A percentile compares a stretch with the other conserved stretches of the same genome.
Evolutionary conservation across 1,140 invertebrate species (phyloP).

Genomic region (Drosophila jambulina): DNA sequence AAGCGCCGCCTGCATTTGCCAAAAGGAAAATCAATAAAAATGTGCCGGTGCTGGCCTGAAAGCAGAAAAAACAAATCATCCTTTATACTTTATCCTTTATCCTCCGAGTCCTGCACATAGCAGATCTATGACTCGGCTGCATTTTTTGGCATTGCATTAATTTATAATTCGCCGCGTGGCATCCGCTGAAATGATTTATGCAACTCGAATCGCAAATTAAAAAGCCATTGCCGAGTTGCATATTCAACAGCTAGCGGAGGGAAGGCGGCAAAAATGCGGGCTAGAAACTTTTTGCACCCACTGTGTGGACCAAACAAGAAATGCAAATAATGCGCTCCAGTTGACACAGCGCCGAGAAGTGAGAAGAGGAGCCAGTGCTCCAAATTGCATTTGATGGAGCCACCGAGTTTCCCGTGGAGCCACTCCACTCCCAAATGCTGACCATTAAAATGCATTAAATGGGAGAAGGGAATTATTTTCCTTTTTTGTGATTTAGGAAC

Average conservation of each 20-base stretch:
- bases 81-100: conserved; percentile 8
- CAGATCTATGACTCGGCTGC: conserved; percentile 20
- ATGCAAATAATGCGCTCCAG: conserved; percentile 68
- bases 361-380: conserved; percentile 17
- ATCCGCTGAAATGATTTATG: conserved; percentile 70
- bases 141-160: conserved; percentile 58
- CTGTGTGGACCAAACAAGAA: conserved; percentile 52
- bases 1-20: conserved; percentile 65
- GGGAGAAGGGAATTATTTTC: background rate
- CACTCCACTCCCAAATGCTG: conserved; percentile 7
- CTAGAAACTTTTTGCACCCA: conserved; percentile 49
- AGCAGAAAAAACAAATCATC: conserved; percentile 1
- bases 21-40: conserved; percentile 78
- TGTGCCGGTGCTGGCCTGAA: conserved; percentile 48
- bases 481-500: background rate
- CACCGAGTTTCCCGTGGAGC: conserved; percentile 9
- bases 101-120: background rate
- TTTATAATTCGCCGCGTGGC: conserved; percentile 72
- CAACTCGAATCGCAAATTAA: conserved; percentile 62
- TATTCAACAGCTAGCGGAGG: conserved; percentile 24
- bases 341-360: conserved; percentile 30
- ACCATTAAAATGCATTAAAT: conserved; percentile 56
- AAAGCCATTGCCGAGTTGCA: conserved; percentile 57
- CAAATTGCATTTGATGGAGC: conserved; percentile 67
- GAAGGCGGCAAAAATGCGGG: conserved; percentile 9